Percentiles rank a stretch among this genome's conserved stretches.
These are phyloP conservation scores for Gouania willdenowi DNA, from an alignment of 2,797 vertebrate species.

Conservation along the genomic window DNA sequence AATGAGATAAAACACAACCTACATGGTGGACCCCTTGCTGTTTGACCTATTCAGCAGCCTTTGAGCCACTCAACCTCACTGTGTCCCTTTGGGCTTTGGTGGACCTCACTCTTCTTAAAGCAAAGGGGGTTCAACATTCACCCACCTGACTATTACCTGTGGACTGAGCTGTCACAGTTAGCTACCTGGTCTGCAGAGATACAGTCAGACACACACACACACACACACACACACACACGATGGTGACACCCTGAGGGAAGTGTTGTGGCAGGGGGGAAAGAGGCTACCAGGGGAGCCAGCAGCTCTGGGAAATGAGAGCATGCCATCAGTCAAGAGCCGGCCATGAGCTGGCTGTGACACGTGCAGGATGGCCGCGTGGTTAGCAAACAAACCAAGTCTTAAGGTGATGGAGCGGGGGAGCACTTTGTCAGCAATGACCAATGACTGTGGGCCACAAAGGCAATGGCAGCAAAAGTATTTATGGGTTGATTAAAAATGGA, in stretches of 20 bases:
- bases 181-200: slow-evolving; percentile 64
- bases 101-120: slow-evolving; percentile 40
- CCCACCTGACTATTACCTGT: slow-evolving; percentile 66
- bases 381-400: slow-evolving; percentile 26
- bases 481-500: background rate
- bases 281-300: slow-evolving; percentile 42
- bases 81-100: slow-evolving; percentile 14
- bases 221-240: slow-evolving; percentile 8
- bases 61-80: background rate
- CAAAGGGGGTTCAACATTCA: slow-evolving; percentile 46
- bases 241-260: slow-evolving; percentile 54
- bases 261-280: slow-evolving; percentile 16
- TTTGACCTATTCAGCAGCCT: slow-evolving; percentile 38
- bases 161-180: slow-evolving; percentile 64
- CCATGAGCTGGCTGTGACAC: slow-evolving; percentile 43
- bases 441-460: background rate
- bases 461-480: background rate
- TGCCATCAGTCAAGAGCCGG: slow-evolving; percentile 54
- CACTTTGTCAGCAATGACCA: slow-evolving; percentile 8
- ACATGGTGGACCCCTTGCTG: slow-evolving; percentile 31
- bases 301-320: slow-evolving; percentile 46
- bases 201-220: slow-evolving; percentile 31
- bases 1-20: slow-evolving; percentile 33
- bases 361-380: slow-evolving; percentile 18
- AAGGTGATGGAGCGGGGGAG: slow-evolving; percentile 15